These are phyloP conservation scores for Melangyna quadrimaculata DNA, from an alignment of 2,888 invertebrate species.

Conservation along the genomic window DNA sequence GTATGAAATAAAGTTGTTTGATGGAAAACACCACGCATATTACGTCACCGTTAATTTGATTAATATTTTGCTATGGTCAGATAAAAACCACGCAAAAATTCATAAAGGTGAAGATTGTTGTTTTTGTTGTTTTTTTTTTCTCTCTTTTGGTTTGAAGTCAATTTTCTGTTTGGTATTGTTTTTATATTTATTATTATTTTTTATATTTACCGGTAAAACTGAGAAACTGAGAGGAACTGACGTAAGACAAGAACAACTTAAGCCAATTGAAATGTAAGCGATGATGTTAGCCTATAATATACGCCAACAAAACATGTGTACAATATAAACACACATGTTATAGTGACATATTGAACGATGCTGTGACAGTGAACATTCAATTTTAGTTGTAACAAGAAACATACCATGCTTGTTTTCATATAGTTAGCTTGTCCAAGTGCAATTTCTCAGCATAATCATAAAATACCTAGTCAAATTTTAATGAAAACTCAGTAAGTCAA, in stretches of 20 bases:
- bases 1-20: background rate
- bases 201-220: slow-evolving; percentile 4
- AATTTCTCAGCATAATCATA: too few relatives aligned
- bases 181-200: background rate
- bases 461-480: too few relatives aligned
- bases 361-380: background rate
- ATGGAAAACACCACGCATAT: slow-evolving; percentile 51
- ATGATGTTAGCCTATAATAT: slow-evolving; percentile 45
- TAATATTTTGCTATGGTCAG: slow-evolving; percentile 55
- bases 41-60: slow-evolving; percentile 66
- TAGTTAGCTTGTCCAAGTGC: too few relatives aligned
- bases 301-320: background rate
- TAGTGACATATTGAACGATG: background rate
- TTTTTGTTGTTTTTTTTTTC: background rate
- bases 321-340: too few relatives aligned
- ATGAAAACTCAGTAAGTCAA: too few relatives aligned
- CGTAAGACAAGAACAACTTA: slow-evolving; percentile 47
- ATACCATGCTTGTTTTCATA: background rate
- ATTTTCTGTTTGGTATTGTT: background rate
- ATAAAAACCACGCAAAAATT: slow-evolving; percentile 57
- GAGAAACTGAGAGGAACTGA: slow-evolving; percentile 46
- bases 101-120: slow-evolving; percentile 56
- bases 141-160: background rate
- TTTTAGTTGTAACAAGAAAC: background rate
- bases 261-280: slow-evolving; percentile 46